Base-by-base conservation (phyloP, 23 tunicate species). In the Styela clava region DNA sequence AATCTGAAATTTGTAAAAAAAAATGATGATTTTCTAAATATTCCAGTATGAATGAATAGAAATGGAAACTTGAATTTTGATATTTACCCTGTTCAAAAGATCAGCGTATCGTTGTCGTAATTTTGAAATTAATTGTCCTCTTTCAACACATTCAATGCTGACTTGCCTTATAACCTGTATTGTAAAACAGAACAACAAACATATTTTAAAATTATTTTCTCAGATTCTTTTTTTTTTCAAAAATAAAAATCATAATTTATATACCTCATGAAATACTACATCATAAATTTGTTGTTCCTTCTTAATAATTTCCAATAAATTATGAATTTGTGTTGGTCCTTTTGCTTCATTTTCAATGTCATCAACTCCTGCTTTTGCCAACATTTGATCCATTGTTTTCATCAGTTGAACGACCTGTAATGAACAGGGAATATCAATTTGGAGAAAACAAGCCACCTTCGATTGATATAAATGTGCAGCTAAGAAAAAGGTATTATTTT, bases 261-360 rank as follows among this genome's bases (percentile, higher is more conserved):
- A n/a, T n/a, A 87, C 89, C 82, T 95, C 99, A 36, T 81, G 79
- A 67, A 95, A 95, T 18, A 88, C 85, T 16, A 88, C 67, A 74
- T 95, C 99, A 64, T 95, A 95, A 31, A 95, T 95, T 36, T 84
- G 85, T 80, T 95, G 99, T 82, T 95, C 99, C 62, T 95, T 95
- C 30, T 90, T 90, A 28, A 95, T 79, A 33, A 90, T 79, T 63
- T 95, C 96, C 7, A 95, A 88, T 16, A 95, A 64, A 73, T 95
- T 86, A 64, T 95, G 99, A 52, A 95, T 88, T 68, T 95, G 99
- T 2, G 89, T 83, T 36, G 96, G 99, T 3, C 96, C 96, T 74
- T 86, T 81, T 28, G 83, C 86, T 74, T 90, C 99, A 16, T 70
- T 79, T 21, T 61, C 52, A 37, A 78, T 84, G 63, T 88, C 90